phyloP scores from a whole-genome alignment of 1,140 invertebrate species.

The Drosophila mayri region DNA sequence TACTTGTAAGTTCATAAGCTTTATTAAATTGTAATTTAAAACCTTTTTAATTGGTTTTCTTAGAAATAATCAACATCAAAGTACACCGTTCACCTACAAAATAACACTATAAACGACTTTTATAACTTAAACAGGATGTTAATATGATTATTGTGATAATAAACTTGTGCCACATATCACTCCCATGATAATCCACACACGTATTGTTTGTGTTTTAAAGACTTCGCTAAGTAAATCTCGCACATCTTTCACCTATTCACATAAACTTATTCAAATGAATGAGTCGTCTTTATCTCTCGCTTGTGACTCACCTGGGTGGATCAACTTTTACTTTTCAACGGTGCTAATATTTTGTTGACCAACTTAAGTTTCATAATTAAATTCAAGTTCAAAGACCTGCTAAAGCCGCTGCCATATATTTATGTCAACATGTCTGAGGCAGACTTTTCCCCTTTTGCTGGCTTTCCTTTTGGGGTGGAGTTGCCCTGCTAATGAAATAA shows the following conservation, averaged over 20 bases:
- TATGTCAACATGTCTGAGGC: conserved; percentile 45
- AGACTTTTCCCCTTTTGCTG: conserved; percentile 23
- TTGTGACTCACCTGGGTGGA: conserved; percentile 21
- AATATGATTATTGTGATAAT: neutral
- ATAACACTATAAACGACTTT: neutral
- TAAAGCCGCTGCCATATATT: conserved; percentile 27
- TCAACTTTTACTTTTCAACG: conserved; percentile 47
- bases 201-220: neutral
- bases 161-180: neutral
- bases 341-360: conserved; percentile 31
- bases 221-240: neutral
- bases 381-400: conserved; percentile 57
- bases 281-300: neutral
- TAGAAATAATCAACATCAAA: neutral
- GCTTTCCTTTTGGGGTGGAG: conserved; percentile 1
- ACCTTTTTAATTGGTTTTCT: neutral
- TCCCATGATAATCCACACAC: neutral
- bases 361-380: conserved; percentile 48
- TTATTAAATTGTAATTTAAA: neutral
- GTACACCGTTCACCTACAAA: neutral
- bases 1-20: neutral
- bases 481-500: conserved; percentile 51
- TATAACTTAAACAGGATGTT: neutral
- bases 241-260: conserved; percentile 5
- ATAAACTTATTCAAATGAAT: conserved; percentile 14